Percentiles rank a stretch among this genome's conserved stretches.
phyloP scores from a whole-genome alignment of 2,888 invertebrate species.

The Synergus itoensis region DNA sequence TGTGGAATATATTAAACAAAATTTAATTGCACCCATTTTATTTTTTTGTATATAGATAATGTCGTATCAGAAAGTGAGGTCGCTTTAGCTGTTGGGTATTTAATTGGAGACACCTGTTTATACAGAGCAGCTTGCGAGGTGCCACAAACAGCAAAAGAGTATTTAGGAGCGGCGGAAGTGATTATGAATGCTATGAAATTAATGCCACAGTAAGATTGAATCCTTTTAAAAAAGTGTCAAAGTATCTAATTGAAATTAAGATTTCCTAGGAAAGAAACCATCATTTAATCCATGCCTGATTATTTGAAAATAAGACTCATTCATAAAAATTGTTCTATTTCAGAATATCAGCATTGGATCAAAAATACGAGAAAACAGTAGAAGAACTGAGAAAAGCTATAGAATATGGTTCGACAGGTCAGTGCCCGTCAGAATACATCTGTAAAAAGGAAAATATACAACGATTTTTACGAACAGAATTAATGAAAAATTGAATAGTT shows the following conservation, averaged over 20 bases:
- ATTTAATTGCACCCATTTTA: not conserved
- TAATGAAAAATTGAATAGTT: slow-evolving; percentile 20
- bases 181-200: slow-evolving; percentile 70
- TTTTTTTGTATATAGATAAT: slow-evolving; percentile 63
- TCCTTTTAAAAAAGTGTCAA: slow-evolving; percentile 10
- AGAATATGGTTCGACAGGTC: slow-evolving; percentile 81
- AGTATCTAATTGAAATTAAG: not conserved
- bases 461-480: slow-evolving; percentile 67
- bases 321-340: slow-evolving; percentile 51
- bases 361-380: slow-evolving; percentile 83
- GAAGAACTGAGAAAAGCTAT: slow-evolving; percentile 84
- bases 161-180: slow-evolving; percentile 88
- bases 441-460: slow-evolving; percentile 73
- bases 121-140: slow-evolving; percentile 88
- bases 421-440: slow-evolving; percentile 71
- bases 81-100: slow-evolving; percentile 84
- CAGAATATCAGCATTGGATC: slow-evolving; percentile 80
- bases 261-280: not conserved
- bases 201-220: slow-evolving; percentile 60
- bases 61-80: slow-evolving; percentile 84
- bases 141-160: slow-evolving; percentile 86
- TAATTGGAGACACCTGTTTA: slow-evolving; percentile 86
- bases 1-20: not conserved
- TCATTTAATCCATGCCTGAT: not conserved
- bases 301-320: not conserved